A percentile compares a stretch with the other conserved stretches of the same genome.
Evolutionary conservation across 2,797 vertebrate genomes (phyloP).

Genomic region (Luscinia megarhynchos): DNA sequence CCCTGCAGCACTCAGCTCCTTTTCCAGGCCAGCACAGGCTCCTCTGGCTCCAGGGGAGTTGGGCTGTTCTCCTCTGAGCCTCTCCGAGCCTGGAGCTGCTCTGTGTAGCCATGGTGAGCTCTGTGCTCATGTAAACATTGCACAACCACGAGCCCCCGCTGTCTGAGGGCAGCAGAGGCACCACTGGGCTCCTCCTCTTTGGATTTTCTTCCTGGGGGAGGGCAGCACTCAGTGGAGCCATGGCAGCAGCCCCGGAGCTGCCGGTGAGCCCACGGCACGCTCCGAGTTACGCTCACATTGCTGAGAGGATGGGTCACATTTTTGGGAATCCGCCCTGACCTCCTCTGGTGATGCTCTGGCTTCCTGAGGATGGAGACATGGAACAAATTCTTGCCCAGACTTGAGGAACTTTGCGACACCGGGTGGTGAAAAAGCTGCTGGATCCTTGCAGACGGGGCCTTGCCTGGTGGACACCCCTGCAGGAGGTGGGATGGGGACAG

Average conservation of each 20-base stretch:
- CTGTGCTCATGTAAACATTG: conserved; percentile 67
- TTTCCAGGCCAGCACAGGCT: neutral
- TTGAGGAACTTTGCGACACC: neutral
- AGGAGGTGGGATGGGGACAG: neutral
- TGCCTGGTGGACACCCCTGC: neutral
- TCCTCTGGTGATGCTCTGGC: conserved; percentile 40
- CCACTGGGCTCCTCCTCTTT: conserved; percentile 44
- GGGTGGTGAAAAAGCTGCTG: neutral
- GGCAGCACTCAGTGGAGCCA: neutral
- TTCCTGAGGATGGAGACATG: conserved; percentile 29
- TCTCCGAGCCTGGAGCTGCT: neutral
- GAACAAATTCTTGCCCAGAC: conserved; percentile 18
- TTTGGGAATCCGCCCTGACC: conserved; percentile 36
- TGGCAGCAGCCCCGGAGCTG: conserved; percentile 15
- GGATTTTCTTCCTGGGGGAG: conserved; percentile 32
- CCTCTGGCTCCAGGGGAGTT: neutral
- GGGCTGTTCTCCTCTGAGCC: neutral
- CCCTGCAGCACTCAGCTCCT: neutral
- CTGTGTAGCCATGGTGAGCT: conserved; percentile 63
- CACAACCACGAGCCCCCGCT: conserved; percentile 5
- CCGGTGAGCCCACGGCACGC: neutral
- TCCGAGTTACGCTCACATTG: conserved; percentile 26
- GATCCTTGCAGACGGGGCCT: neutral
- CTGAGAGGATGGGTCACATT: conserved; percentile 53
- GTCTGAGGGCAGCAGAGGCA: conserved; percentile 42